These are phyloP conservation scores for Nemoura dubitans DNA, from an alignment of 2,888 invertebrate genomes.

Conservation along the genomic window DNA sequence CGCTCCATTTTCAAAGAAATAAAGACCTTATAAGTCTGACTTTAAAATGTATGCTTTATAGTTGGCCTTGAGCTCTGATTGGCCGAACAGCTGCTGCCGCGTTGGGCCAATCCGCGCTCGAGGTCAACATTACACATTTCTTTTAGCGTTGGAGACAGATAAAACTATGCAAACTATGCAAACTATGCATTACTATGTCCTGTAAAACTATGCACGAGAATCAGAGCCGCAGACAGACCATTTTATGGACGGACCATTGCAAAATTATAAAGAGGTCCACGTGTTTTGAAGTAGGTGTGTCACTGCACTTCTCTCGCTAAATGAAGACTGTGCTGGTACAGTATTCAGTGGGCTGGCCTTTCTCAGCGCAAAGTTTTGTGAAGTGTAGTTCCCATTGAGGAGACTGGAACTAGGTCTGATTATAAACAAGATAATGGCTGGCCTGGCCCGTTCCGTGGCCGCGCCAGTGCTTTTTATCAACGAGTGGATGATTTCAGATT, in stretches of 20 bases:
- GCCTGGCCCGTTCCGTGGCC: not conserved
- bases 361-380: too few species aligned
- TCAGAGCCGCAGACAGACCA: too few species aligned
- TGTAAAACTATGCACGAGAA: not conserved
- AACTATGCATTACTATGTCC: not conserved
- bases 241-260: too few species aligned
- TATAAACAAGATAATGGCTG: not conserved
- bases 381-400: too few species aligned
- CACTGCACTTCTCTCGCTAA: too few species aligned
- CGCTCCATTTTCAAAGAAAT: too few species aligned
- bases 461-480: not conserved
- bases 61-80: not conserved
- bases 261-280: not conserved
- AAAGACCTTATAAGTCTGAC: not conserved
- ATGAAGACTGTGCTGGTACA: too few species aligned
- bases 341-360: too few species aligned
- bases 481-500: slow-evolving; percentile 68
- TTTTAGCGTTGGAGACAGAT: not conserved
- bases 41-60: not conserved
- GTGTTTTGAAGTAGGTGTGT: too few species aligned
- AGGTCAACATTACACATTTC: not conserved
- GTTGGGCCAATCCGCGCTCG: not conserved
- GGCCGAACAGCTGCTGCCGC: not conserved
- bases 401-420: too few species aligned
- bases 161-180: too few species aligned